Evolutionary conservation across 2,797 vertebrate genomes (phyloP).

Genomic region (Macropus fuliginosus): DNA sequence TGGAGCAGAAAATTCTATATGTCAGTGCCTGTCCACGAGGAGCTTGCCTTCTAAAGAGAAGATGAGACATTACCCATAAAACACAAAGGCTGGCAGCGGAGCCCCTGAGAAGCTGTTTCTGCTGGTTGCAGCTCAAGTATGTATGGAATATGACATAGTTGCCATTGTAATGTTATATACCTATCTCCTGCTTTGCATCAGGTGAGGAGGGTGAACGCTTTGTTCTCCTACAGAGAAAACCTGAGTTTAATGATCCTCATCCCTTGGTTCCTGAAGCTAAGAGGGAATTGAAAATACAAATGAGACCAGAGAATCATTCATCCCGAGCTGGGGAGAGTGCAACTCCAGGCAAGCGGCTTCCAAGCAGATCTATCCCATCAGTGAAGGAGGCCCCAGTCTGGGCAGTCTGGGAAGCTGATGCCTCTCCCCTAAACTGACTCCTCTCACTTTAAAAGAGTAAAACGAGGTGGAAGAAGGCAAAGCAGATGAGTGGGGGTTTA

Average conservation of each 20-base stretch:
- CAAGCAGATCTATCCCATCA: neutral
- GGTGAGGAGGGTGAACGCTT: neutral
- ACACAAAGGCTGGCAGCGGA: neutral
- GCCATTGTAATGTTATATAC: neutral
- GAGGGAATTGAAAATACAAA: conserved; percentile 60
- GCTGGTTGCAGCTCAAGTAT: fast-evolving
- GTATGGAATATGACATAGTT: neutral
- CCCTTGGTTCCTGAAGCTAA: conserved; percentile 15
- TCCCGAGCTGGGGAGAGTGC: conserved; percentile 45
- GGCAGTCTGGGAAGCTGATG: neutral
- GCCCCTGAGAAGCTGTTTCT: too few relatives aligned
- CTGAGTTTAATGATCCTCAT: neutral
- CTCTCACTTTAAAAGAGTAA: neutral
- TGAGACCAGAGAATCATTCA: conserved; percentile 28
- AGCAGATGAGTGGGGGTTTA: neutral
- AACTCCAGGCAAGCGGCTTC: conserved; percentile 27
- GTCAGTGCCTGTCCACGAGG: neutral
- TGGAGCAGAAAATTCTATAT: neutral
- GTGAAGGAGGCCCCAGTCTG: neutral
- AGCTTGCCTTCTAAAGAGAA: neutral
- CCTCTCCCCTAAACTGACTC: neutral
- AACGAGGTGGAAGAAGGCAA: neutral
- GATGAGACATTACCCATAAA: neutral
- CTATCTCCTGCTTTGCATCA: neutral
- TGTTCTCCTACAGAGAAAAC: conserved; percentile 7